These are phyloP conservation scores for Molossus molossus DNA, from an alignment of 2,797 vertebrate species.

Conservation along the genomic window DNA sequence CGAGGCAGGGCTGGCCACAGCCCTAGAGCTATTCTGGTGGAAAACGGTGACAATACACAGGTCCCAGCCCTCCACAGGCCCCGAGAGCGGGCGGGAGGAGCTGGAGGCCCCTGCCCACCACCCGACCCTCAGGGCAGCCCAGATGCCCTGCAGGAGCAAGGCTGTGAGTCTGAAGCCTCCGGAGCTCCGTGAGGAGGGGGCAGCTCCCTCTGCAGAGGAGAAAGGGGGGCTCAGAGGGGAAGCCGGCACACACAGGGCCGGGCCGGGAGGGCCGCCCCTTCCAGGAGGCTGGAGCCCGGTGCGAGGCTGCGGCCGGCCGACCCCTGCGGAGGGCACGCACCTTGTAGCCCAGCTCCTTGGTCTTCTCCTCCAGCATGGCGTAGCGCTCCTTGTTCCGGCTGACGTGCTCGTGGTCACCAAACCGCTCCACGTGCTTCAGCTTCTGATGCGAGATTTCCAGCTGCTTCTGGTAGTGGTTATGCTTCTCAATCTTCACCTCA, in stretches of 20 bases:
- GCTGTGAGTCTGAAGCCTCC: rapidly evolving
- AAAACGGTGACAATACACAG: too few relatives aligned
- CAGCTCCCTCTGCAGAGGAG: rapidly evolving
- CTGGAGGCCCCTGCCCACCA: neutral
- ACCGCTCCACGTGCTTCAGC: constrained; percentile 94
- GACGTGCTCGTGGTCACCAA: constrained; percentile 95
- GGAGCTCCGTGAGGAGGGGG: rapidly evolving
- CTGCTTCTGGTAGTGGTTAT: constrained; percentile 98
- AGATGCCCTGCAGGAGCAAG: neutral
- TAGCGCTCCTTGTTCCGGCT: constrained; percentile 95
- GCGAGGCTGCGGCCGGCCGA: neutral
- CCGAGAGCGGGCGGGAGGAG: neutral
- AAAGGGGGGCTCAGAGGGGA: neutral
- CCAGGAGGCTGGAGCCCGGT: too few relatives aligned
- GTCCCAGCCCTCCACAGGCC: too few relatives aligned
- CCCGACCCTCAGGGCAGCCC: neutral
- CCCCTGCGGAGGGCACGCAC: constrained; percentile 83
- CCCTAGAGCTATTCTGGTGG: neutral
- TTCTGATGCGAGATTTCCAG: constrained; percentile 98
- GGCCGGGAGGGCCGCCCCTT: neutral
- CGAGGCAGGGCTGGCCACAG: neutral
- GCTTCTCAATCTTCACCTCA: constrained; percentile 98
- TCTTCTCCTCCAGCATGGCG: constrained; percentile 94
- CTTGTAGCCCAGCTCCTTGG: constrained; percentile 97
- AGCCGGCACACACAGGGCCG: too few relatives aligned